Base-by-base conservation (phyloP, 2,113 vertebrate species). In the Oryzias curvinotus region DNA sequence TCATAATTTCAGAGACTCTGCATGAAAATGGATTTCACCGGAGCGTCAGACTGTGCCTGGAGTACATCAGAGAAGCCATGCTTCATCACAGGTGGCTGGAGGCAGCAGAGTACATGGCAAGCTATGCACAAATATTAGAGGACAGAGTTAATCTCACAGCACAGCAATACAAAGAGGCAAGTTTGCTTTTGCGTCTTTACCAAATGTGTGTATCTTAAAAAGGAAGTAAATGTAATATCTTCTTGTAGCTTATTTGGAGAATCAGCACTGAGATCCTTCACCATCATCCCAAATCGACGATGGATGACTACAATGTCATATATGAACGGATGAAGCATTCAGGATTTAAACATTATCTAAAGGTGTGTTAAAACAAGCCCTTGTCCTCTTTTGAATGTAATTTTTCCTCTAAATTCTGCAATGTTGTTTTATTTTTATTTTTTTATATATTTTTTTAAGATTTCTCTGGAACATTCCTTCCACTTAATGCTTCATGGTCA, bases 301-400 rank as follows among this genome's bases (percentile, higher is more conserved):
- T 92, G 54, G 92, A 92, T 18, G 92, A 94, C 50, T 91, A 95
- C 74, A 96, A 65, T 67, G 76, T 62, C 69, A 93, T 98, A 77
- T 92, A 93, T 18, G 94, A 97, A 66, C 88, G 82, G 36, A 92
- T 98, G 89, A 99, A 98, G 84, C 93, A 94, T 75, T 85, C 89
- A 4, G 93, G 94, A 21, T 62, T 96, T 36, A 90, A 81, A 75
- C 88, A 90, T 67, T 97, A 94, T 70, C 85, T 97, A 25, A 91
- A 91, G 93, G 97, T 98, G 70, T 59, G 69, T 62, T 10, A 13
- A 48, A 15, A 8, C 48, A 23, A 6, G 5, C 25, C 4, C 47
- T 36, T 55, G 47, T 36, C 47, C 26, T 14, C 0, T 16, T 64
- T 47, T 64, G 0, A 51, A 55, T 16, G 47, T 18, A 46, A 0